Conservation (phyloP, 1,140 invertebrate genomes). For the Drosophila nasuta region DNA sequence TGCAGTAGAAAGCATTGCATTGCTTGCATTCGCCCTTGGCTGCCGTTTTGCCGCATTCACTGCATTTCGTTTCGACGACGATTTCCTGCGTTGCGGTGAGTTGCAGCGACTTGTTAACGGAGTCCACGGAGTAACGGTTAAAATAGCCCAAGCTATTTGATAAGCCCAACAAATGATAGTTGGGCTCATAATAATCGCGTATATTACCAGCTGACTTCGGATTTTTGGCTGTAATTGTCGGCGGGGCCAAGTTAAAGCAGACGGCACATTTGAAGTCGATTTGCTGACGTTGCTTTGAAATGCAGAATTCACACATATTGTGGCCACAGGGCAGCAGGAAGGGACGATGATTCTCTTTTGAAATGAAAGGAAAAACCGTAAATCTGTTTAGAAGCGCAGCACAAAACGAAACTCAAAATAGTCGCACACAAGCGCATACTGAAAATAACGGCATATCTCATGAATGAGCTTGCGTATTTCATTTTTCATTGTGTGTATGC, state of each 20-base stretch:
- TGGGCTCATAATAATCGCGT: conserved; percentile 63
- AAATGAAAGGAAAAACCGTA: not conserved
- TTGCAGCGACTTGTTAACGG: conserved; percentile 41
- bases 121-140: conserved; percentile 20
- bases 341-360: conserved; percentile 50
- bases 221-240: conserved; percentile 39
- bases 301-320: conserved; percentile 70
- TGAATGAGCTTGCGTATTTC: not conserved
- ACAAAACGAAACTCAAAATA: conserved; percentile 26
- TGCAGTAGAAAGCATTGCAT: conserved; percentile 69
- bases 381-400: conserved; percentile 28
- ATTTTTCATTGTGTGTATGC: not conserved
- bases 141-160: conserved; percentile 27
- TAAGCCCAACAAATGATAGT: conserved; percentile 69
- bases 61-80: conserved; percentile 49
- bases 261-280: conserved; percentile 53
- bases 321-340: conserved; percentile 71
- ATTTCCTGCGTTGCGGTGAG: conserved; percentile 7
- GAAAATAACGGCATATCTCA: not conserved
- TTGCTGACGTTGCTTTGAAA: conserved; percentile 41
- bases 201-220: conserved; percentile 23
- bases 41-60: conserved; percentile 50
- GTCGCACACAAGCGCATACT: not conserved
- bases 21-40: conserved; percentile 57
- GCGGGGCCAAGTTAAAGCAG: conserved; percentile 44